Conservation (phyloP, 2,797 vertebrate genomes). For the Pipistrellus pygmaeus region DNA sequence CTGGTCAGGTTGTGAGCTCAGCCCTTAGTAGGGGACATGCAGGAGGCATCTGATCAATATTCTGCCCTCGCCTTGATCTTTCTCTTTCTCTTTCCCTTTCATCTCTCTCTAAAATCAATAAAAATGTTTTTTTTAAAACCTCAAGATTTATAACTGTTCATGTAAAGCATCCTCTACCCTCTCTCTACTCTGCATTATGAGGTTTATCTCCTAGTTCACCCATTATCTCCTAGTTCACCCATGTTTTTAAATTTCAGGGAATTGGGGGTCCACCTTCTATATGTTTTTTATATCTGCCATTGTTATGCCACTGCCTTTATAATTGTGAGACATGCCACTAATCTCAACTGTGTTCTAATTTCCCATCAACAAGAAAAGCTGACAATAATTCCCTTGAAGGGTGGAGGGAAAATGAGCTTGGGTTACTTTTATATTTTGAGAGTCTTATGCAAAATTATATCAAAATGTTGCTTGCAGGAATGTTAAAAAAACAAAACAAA, state of each 20-base stretch:
- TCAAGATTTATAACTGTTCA: not conserved
- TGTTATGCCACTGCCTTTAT: not conserved
- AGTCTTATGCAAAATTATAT: not conserved
- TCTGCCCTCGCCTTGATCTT: not conserved
- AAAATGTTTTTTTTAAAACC: not conserved
- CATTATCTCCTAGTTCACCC: not conserved
- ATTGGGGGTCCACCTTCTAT: not conserved
- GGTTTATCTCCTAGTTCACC: not conserved
- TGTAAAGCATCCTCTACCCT: not conserved
- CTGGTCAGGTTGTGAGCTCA: not conserved
- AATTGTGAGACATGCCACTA: not conserved
- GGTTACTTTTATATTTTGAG: slow-evolving; percentile 10
- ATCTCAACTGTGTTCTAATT: slow-evolving; percentile 1
- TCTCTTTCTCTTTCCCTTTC: not conserved
- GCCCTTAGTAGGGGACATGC: not conserved
- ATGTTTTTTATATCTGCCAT: not conserved
- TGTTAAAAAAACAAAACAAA: not conserved
- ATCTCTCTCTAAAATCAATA: not conserved
- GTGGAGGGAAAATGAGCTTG: not conserved
- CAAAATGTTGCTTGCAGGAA: slow-evolving; percentile 9
- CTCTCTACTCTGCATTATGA: not conserved
- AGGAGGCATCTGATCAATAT: not conserved
- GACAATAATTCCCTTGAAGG: not conserved
- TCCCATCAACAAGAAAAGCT: not conserved
- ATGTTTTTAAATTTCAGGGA: not conserved